Evolutionary conservation across 53 echinoderm and acorn worm species (phyloP).

Genomic region (Hippasteria phrygiana): DNA sequence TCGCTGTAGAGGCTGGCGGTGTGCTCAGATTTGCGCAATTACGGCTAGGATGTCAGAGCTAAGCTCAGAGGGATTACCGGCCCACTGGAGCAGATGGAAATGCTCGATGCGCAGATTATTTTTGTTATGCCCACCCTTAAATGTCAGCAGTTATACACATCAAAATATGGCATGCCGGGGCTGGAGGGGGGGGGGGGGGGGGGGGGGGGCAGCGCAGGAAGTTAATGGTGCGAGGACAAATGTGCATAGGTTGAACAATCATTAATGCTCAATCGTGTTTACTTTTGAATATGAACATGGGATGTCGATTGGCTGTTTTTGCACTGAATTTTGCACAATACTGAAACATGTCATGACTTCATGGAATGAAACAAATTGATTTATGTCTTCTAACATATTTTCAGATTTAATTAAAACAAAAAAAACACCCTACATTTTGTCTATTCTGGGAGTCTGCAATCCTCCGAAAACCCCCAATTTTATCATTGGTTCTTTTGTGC

Average conservation of each 20-base stretch:
- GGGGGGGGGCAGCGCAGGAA: no score
- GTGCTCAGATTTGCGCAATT: conserved; percentile 54
- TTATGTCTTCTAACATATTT: no score
- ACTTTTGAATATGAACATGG: neutral
- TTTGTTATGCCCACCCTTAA: conserved; percentile 30
- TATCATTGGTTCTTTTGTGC: no score
- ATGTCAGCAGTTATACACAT: conserved; percentile 51
- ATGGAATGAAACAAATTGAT: no score
- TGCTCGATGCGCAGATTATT: conserved; percentile 23
- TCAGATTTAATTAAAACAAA: no score
- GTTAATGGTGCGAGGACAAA: neutral
- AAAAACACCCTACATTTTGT: no score
- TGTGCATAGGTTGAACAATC: neutral
- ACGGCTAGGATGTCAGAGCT: conserved; percentile 50
- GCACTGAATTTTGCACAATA: no score
- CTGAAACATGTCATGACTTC: no score
- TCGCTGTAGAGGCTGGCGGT: neutral
- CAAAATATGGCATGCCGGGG: neutral
- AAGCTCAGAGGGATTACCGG: conserved; percentile 19
- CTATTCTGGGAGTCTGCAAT: no score
- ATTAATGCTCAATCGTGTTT: neutral
- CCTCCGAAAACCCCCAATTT: no score
- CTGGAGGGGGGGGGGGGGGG: neutral
- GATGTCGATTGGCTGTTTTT: neutral
- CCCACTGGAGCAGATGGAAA: conserved; percentile 37